These are phyloP conservation scores for Neopelma chrysocephalum DNA, from an alignment of 2,797 vertebrate genomes.

Conservation along the genomic window DNA sequence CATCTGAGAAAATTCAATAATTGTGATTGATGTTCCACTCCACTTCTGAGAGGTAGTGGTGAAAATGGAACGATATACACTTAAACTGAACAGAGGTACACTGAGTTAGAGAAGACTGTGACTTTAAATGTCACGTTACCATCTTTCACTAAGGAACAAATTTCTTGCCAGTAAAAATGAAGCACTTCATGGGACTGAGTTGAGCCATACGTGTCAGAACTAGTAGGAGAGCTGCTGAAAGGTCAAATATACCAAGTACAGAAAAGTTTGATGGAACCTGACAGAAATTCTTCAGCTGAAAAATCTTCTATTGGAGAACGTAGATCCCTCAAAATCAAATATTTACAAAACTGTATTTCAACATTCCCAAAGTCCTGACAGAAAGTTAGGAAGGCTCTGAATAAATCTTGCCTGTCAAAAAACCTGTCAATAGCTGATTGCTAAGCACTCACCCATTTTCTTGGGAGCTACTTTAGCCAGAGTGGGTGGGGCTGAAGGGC, in stretches of 20 bases:
- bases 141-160: background rate
- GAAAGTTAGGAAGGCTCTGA: background rate
- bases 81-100: background rate
- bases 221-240: background rate
- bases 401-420: background rate
- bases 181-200: background rate
- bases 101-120: background rate
- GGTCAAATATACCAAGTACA: background rate
- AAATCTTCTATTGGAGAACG: background rate
- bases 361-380: background rate
- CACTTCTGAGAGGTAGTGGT: background rate
- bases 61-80: background rate
- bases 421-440: background rate
- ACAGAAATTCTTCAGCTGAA: background rate
- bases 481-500: accelerated
- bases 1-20: background rate
- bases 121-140: background rate
- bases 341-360: background rate
- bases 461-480: background rate
- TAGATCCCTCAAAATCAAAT: background rate
- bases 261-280: background rate
- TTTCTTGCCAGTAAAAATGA: background rate
- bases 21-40: background rate
- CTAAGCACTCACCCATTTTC: background rate
- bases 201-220: background rate